phyloP scores from a whole-genome alignment of 2,888 invertebrate genomes.

The Therioaphis trifolii region DNA sequence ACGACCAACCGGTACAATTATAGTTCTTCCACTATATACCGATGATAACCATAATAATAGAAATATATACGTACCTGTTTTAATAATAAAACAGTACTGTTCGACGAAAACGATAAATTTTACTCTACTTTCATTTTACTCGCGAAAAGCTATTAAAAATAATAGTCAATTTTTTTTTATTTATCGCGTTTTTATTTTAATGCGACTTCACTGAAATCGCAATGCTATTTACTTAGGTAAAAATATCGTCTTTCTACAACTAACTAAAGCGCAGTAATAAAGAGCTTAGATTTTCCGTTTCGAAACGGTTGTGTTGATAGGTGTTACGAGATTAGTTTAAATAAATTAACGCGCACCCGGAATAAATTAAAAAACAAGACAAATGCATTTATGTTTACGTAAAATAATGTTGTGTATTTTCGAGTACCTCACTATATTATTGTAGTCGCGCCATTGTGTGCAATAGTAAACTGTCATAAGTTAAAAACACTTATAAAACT shows the following conservation, averaged over 20 bases:
- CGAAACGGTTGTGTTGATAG: slow-evolving; percentile 1
- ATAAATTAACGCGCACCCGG: background rate
- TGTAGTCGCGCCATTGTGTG: too few relatives aligned
- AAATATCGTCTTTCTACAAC: background rate
- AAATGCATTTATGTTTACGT: background rate
- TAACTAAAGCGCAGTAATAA: background rate
- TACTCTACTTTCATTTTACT: too few relatives aligned
- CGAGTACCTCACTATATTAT: too few relatives aligned
- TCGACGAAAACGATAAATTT: too few relatives aligned
- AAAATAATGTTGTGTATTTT: background rate
- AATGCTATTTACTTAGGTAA: slow-evolving; percentile 10
- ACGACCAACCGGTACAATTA: too few relatives aligned
- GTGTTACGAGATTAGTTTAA: background rate
- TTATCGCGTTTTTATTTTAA: slow-evolving; percentile 19
- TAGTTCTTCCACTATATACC: too few relatives aligned
- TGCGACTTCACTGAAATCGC: background rate
- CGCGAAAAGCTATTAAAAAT: background rate
- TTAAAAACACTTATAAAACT: too few relatives aligned
- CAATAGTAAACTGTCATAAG: too few relatives aligned
- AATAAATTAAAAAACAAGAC: slow-evolving; percentile 37
- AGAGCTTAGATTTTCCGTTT: background rate
- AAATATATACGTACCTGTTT: too few relatives aligned
- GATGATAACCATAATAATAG: too few relatives aligned
- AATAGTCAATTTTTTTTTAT: slow-evolving; percentile 15
- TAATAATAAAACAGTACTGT: too few relatives aligned